Base-by-base conservation (phyloP, 2,888 invertebrate species). In the Oscheius onirici region DNA sequence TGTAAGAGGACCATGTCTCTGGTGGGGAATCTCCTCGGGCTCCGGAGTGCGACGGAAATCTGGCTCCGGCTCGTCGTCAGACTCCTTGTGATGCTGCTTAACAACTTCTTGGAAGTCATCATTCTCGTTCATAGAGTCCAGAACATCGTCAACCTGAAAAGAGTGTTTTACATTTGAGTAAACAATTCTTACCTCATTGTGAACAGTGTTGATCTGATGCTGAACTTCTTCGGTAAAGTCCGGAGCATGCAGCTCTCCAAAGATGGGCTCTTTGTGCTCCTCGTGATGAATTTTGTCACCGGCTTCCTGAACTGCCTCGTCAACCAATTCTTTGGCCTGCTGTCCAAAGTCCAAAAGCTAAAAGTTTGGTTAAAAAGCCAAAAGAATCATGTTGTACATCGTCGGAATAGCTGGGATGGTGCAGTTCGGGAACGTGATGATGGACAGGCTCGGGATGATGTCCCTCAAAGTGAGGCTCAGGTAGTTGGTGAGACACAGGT, bases 1-100 rank as follows among this genome's bases (percentile, higher is more conserved):
- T 43, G 83, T 84, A 44, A 84, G 70, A 6, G 84, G 84, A 41
- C 84, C 84, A 3, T 73, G 69, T 15, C 80, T 44, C 51, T 74
- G 63, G 46, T 71, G 68, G 24, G 74, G 52, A 22, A 43, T 34
- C 41, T 74, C 74, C 54, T 80, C 80, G 17, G 80, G 82, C 40
- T 80, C 80, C 26, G 76, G 79, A 57, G 73, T 74, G 51, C 79
- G 73, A 28, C 63, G 63, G 57, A 82, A 82, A 15, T 74, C 71
- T 17, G 80, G 81, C 41, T 67, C 65, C 15, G 70, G 73, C 22
- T 79, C 40, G 1, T 63, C 66, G 15, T 52, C 66, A 3, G 52
- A 51, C 1, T 51, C 34, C 15, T 28, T 49, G 5, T 24, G 28
- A 15, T 51, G 52, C 2, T 22, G 3, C 34, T 40, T 51, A 13